Conservation (phyloP, 2,888 invertebrate species). For the Cataglyphis rosenhaueri region DNA sequence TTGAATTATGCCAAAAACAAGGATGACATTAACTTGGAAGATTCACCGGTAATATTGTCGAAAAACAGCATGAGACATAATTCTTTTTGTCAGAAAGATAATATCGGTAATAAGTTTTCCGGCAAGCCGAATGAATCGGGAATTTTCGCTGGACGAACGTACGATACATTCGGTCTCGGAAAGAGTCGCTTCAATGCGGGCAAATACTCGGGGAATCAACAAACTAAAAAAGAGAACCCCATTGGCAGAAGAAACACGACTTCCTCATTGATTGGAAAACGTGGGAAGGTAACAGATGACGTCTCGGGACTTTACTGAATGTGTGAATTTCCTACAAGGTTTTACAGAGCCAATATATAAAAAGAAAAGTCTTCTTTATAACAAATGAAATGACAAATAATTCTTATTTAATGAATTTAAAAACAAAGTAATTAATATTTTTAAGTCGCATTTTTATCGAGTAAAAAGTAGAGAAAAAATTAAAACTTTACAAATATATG, state of each 20-base stretch:
- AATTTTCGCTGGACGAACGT: conserved; percentile 80
- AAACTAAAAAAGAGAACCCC: conserved; percentile 64
- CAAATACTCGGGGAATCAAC: conserved; percentile 81
- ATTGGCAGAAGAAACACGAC: conserved; percentile 76
- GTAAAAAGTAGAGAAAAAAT: neutral
- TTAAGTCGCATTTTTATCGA: neutral
- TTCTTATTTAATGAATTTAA: conserved; percentile 24
- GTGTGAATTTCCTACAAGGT: neutral
- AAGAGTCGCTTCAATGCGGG: conserved; percentile 83
- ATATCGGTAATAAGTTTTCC: conserved; percentile 69
- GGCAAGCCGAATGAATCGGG: conserved; percentile 75
- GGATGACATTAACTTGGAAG: conserved; percentile 58
- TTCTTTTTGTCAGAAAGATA: conserved; percentile 71
- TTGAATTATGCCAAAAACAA: conserved; percentile 69
- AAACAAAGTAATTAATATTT: neutral
- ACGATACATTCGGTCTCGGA: conserved; percentile 82
- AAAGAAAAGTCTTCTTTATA: neutral
- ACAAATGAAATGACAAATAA: neutral
- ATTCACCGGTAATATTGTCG: conserved; percentile 60
- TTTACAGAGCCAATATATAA: neutral
- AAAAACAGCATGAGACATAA: conserved; percentile 66
- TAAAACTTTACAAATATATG: no score
- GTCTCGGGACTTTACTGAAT: conserved; percentile 83
- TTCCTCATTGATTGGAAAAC: conserved; percentile 75
- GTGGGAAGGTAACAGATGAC: conserved; percentile 83